These are phyloP conservation scores for Frankliniella fusca DNA, from an alignment of 2,888 invertebrate species.

Conservation along the genomic window DNA sequence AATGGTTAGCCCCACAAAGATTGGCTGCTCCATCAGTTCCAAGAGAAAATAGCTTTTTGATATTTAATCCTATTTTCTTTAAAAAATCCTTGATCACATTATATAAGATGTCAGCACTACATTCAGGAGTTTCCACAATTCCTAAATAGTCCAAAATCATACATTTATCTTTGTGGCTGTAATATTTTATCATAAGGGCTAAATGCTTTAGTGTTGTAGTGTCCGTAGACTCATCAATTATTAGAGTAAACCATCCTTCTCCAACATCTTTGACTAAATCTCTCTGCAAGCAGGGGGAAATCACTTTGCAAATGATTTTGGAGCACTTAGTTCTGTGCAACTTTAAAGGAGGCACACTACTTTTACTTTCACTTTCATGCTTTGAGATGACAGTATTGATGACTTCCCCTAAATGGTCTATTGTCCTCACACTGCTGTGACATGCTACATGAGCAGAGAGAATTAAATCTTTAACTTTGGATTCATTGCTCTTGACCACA, in stretches of 20 bases:
- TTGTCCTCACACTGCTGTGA: background rate
- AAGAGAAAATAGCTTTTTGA: background rate
- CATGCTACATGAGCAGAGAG: background rate
- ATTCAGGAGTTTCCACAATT: background rate
- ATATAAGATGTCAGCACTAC: background rate
- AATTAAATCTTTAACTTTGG: background rate
- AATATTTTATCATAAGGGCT: background rate
- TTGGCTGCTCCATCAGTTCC: background rate
- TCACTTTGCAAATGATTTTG: background rate
- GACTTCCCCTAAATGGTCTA: background rate
- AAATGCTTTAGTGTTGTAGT: conserved; percentile 34
- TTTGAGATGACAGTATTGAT: background rate
- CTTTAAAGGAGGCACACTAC: background rate
- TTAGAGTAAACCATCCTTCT: conserved; percentile 38
- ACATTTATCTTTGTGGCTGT: background rate
- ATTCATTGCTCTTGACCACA: background rate
- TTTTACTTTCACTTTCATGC: background rate
- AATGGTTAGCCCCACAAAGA: background rate
- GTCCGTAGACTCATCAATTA: conserved; percentile 42
- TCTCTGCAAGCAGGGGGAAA: background rate
- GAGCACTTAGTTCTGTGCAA: background rate
- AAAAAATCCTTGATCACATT: background rate
- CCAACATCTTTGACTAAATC: conserved; percentile 33
- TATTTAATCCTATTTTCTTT: background rate
- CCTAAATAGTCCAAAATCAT: background rate